Evolutionary conservation across 2,797 vertebrate species (phyloP), one percentile per base, ranked within the genome.

Genomic region (Falco rusticolus): DNA sequence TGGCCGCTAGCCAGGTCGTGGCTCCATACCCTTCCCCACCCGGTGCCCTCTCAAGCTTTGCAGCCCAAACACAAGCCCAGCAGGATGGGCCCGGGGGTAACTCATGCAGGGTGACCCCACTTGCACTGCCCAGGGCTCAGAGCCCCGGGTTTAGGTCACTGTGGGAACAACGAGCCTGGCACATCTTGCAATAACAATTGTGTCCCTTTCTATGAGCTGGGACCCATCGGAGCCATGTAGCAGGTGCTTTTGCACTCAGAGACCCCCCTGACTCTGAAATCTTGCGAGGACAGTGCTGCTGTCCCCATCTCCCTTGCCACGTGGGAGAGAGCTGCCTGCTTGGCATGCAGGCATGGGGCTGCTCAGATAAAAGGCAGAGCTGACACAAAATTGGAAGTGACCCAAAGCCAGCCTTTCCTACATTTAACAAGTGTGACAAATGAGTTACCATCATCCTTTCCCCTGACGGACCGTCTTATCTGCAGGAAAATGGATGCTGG

Each of bases 381-480:
- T 91, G 94, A 88, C 93, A 88, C 50, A 91, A 84, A 91, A 77
- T 57, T 94, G 91, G 93, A 91, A 81, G 14, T 88, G 75, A 81
- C 95, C 72, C 96, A 96, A 86, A 94, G 69, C 39, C 85, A 96
- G 79, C 65, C 85, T 95, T 92, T 66, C 80, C 74, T 90, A 34
- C 94, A 85, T 75, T 88, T 94, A 96, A 93, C 79, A 51, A 93
- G 85, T 88, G 87, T 95, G 82, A 93, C 96, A 96, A 96, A 96
- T 94, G 93, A 95, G 87, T 87, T 93, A 11, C 50, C 68, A 88
- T 93, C 93, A 81, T 82, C 72, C 87, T 47, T 90, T 94, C 79
- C 80, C 88, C 72, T 83, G 75, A 88, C 0, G 4, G 87, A 81
- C 87, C 7, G 5, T 59, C 94, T 94, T 93, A 92, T 91, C 94